phyloP scores from a whole-genome alignment of 2,797 vertebrate genomes.

The Menidia menidia region DNA sequence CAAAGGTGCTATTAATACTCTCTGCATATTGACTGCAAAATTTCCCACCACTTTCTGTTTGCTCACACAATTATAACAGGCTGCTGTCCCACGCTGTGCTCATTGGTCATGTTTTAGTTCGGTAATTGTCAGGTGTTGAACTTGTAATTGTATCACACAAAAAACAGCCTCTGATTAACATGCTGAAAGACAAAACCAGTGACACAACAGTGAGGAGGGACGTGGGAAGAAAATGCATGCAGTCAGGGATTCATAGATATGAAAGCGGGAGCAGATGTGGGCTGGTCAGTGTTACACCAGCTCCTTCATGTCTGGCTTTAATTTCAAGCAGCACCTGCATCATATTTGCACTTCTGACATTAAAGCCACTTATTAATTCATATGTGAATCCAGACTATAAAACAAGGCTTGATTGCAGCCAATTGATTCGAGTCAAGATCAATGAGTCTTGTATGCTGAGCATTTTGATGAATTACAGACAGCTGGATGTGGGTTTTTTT shows the following conservation, averaged over 20 bases:
- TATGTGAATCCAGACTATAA: conserved; percentile 59
- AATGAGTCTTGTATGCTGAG: conserved; percentile 50
- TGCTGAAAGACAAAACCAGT: conserved; percentile 48
- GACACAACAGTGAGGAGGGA: conserved; percentile 29
- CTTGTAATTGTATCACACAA: conserved; percentile 66
- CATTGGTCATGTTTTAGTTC: conserved; percentile 69
- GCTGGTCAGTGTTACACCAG: neutral
- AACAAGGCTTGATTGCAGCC: conserved; percentile 24
- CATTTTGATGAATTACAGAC: conserved; percentile 45
- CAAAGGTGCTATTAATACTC: conserved; percentile 56
- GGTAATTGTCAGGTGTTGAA: conserved; percentile 77
- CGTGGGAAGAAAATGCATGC: conserved; percentile 8
- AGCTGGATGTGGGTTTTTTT: conserved; percentile 20
- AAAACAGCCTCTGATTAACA: conserved; percentile 55
- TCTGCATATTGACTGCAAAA: conserved; percentile 55
- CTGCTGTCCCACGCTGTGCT: conserved; percentile 56
- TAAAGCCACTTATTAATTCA: conserved; percentile 47
- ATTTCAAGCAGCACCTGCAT: conserved; percentile 30
- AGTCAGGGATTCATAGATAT: neutral
- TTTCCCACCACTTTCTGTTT: conserved; percentile 64
- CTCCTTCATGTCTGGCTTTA: neutral
- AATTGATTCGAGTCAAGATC: conserved; percentile 41
- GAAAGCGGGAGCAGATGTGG: neutral
- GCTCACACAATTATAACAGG: conserved; percentile 56
- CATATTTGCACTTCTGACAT: conserved; percentile 53